phyloP scores from a whole-genome alignment of 2,113 vertebrate species.

The Nycticryphes semicollaris region DNA sequence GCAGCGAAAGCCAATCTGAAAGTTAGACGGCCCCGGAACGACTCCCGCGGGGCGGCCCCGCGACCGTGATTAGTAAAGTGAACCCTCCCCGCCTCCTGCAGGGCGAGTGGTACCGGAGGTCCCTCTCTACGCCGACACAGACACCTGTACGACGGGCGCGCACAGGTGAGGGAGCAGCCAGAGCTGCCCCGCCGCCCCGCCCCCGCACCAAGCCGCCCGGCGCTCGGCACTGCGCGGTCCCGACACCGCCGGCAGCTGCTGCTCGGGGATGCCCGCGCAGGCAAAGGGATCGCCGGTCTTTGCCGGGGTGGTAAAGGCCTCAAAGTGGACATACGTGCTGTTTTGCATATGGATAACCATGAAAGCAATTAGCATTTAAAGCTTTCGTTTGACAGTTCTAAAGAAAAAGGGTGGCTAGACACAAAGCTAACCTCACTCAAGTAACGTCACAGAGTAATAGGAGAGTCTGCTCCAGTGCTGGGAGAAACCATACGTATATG shows the following conservation, averaged over 20 bases:
- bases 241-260: rapidly evolving
- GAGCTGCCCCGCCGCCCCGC: background rate
- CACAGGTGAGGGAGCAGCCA: background rate
- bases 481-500: background rate
- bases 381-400: background rate
- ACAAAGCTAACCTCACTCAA: background rate
- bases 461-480: background rate
- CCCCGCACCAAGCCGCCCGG: background rate
- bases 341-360: rapidly evolving
- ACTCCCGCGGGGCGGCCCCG: background rate
- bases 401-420: background rate
- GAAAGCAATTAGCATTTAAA: background rate
- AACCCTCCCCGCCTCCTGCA: too few species aligned
- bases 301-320: background rate
- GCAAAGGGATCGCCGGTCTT: rapidly evolving
- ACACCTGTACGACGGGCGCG: background rate
- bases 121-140: background rate
- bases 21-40: background rate
- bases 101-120: background rate
- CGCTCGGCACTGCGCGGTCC: background rate
- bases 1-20: background rate
- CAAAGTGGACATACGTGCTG: rapidly evolving
- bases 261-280: background rate
- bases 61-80: rapidly evolving
- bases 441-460: too few species aligned